A percentile compares a stretch with the other conserved stretches of the same genome.
phyloP scores from a whole-genome alignment of 2,888 invertebrate species.

The Aromia moschata region DNA sequence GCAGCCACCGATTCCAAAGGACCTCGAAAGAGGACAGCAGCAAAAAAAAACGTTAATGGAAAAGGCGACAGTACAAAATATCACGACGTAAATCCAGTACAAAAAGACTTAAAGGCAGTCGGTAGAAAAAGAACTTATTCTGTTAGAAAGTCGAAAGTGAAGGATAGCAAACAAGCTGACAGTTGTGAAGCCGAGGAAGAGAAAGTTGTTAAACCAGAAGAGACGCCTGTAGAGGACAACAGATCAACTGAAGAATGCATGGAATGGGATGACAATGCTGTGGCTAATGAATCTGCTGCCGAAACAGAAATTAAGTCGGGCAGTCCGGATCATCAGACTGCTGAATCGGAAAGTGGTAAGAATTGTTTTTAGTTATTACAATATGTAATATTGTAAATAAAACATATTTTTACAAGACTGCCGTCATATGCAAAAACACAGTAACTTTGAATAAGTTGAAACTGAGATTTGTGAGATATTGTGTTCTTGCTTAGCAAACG shows the following conservation, averaged over 20 bases:
- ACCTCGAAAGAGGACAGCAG: constrained; percentile 18
- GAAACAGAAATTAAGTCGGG: constrained; percentile 49
- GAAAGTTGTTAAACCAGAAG: constrained; percentile 32
- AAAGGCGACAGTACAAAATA: constrained; percentile 16
- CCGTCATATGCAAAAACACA: no score
- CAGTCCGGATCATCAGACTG: constrained; percentile 58
- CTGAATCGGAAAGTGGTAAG: constrained; percentile 60
- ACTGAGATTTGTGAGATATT: no score
- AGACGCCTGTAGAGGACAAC: constrained; percentile 35
- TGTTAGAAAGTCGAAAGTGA: constrained; percentile 29
- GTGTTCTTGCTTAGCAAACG: no score
- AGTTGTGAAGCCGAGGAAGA: constrained; percentile 15
- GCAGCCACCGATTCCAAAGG: constrained; percentile 15
- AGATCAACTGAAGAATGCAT: constrained; percentile 41
- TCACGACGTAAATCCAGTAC: constrained; percentile 8
- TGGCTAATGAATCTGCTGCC: constrained; percentile 49
- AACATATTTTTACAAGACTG: no score
- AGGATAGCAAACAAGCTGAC: constrained; percentile 15
- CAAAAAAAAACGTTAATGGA: constrained; percentile 19
- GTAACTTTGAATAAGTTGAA: no score
- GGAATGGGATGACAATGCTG: constrained; percentile 51
- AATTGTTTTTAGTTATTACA: no score
- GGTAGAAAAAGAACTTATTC: constrained; percentile 38
- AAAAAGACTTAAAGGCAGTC: constrained; percentile 37
- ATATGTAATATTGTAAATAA: no score